phyloP scores from a whole-genome alignment of 2,113 vertebrate genomes.

The Melanostigma gelatinosum region DNA sequence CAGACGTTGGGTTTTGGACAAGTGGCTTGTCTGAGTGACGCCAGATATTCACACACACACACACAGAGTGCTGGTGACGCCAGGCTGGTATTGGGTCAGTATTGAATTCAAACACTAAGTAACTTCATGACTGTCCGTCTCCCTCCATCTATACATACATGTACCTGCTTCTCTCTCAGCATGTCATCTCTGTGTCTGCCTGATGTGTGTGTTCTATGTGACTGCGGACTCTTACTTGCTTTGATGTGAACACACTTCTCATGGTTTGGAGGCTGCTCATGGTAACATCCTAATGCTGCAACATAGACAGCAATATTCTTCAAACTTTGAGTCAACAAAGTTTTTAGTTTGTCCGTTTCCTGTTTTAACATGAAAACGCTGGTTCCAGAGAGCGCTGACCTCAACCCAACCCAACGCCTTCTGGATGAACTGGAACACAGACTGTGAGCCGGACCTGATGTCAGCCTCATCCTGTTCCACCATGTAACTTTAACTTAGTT shows the following conservation, averaged over 20 bases:
- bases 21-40: slow-evolving; percentile 69
- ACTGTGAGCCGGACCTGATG: not conserved
- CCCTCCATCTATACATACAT: not conserved
- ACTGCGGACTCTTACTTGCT: not conserved
- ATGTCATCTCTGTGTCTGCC: not conserved
- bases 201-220: not conserved
- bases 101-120: slow-evolving; percentile 71
- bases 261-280: not conserved
- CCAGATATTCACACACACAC: slow-evolving; percentile 57
- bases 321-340: not conserved
- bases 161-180: not conserved
- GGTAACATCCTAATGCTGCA: not conserved
- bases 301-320: not conserved
- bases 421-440: not conserved
- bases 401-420: not conserved
- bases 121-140: slow-evolving; percentile 45
- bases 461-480: not conserved
- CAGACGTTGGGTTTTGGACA: slow-evolving; percentile 52
- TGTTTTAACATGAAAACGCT: not conserved
- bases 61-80: slow-evolving; percentile 63
- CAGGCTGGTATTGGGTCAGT: slow-evolving; percentile 69
- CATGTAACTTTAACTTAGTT: not conserved
- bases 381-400: not conserved
- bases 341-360: not conserved
- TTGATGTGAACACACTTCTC: not conserved